Conservation (phyloP, 1,140 invertebrate genomes). For the Cydia pomonella region DNA sequence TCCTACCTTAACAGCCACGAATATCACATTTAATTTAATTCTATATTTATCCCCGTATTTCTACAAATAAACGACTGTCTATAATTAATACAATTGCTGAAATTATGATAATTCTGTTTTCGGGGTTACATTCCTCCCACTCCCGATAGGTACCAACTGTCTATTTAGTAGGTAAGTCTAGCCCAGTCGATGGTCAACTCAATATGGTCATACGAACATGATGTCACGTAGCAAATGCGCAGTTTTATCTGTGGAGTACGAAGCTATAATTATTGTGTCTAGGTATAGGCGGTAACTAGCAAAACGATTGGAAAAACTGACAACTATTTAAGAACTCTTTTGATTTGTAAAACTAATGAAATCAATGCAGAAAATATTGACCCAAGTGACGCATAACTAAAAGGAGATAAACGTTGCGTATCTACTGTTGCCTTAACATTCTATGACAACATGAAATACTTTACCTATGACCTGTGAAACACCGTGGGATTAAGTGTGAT, state of each 20-base stretch:
- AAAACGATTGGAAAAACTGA: background rate
- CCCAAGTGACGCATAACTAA: background rate
- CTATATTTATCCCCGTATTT: too few relatives aligned
- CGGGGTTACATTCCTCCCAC: too few relatives aligned
- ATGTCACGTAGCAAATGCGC: background rate
- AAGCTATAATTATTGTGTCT: background rate
- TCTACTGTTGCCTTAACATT: background rate
- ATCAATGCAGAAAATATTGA: background rate
- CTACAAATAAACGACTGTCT: too few relatives aligned
- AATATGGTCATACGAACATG: constrained; percentile 3
- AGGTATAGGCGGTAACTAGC: background rate
- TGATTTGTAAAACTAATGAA: too few relatives aligned
- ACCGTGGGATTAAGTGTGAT: too few relatives aligned
- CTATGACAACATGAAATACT: background rate
- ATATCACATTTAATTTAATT: too few relatives aligned
- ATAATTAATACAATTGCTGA: too few relatives aligned
- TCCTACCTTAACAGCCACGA: too few relatives aligned
- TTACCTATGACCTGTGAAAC: background rate
- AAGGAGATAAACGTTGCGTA: background rate
- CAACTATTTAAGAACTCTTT: background rate
- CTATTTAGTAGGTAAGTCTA: background rate
- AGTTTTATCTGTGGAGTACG: background rate
- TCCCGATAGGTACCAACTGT: too few relatives aligned
- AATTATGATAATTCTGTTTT: too few relatives aligned
- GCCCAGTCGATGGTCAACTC: background rate